These are phyloP conservation scores for Indicator maculatus DNA, from an alignment of 2,113 vertebrate species.

Conservation along the genomic window DNA sequence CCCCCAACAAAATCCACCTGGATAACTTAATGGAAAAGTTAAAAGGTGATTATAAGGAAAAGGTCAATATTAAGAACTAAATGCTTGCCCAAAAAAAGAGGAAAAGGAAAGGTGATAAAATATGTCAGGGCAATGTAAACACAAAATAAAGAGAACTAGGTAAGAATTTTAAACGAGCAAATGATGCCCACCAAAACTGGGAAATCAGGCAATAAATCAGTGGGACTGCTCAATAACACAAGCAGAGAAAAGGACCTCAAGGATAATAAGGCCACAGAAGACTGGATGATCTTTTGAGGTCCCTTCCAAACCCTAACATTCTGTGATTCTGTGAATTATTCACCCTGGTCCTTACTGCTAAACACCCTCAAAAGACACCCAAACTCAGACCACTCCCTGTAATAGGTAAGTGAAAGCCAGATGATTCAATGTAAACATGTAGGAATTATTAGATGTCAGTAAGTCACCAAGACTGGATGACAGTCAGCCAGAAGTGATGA, in stretches of 20 bases:
- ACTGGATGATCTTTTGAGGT: too few relatives aligned
- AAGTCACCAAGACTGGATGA: neutral
- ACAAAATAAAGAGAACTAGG: neutral
- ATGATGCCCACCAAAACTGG: neutral
- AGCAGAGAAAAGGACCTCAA: neutral
- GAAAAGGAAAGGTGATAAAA: neutral
- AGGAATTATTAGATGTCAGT: neutral
- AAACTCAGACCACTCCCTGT: neutral
- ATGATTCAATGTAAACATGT: neutral
- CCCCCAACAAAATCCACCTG: neutral
- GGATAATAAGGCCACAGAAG: neutral
- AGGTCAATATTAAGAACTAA: neutral
- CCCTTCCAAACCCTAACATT: too few relatives aligned
- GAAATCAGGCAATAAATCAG: neutral
- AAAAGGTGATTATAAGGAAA: neutral
- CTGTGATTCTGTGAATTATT: neutral
- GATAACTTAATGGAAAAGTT: neutral
- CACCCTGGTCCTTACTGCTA: neutral
- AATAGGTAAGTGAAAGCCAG: neutral
- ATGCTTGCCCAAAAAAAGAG: neutral
- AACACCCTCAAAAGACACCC: neutral
- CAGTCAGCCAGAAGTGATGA: neutral
- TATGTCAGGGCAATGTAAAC: neutral
- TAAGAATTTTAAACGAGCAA: neutral
- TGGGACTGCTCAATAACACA: neutral